Base-by-base conservation (phyloP, 2,888 invertebrate species). In the Zygothrica quintamaculata region DNA sequence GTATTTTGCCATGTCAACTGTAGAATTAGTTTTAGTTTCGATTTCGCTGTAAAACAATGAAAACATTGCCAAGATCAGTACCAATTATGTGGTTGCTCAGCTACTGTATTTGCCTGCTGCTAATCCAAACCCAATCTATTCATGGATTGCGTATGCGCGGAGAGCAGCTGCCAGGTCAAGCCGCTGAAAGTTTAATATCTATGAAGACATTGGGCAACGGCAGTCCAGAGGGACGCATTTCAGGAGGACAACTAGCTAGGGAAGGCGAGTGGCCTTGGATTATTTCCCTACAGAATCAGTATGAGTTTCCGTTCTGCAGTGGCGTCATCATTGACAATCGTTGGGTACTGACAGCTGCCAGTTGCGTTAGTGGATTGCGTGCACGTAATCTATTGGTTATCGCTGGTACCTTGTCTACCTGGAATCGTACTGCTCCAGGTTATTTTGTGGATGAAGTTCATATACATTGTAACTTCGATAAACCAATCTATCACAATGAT, bases 401-500 rank as follows among this genome's bases (percentile, higher is more conserved):
- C 1, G 71, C 78, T 0, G 90, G 89, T 18, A 87, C 88, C 18
- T 22, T 70, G 7, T 25, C 64, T 55, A 85, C 88, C 15, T 77
- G 73, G 68, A 55, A 57, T 1, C 16, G 42, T 0, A 58, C 64
- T 0, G 77, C 72, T 3, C 47, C 60, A 2, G 60, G 44, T 8
- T 77, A 82, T 29, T 34, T 4, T 13, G 65, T 80, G 26, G 73
- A 76, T 3, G 31, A 58, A 33, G 64, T 85, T 1, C 51, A 71
- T 18, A 16, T 73, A 1, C 88, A 88, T 25, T 87, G 87, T 37
- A 87, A 84, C 11, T 88, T 84, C 8, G 77, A 88, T 47, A 61
- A 62, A 15, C 88, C 89, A 0, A 33, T 65, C 0, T 84, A 74
- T 46, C 67, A 88, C 39, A 93, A 95, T 81, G 95, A 95, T 71